Evolutionary conservation across 2,797 vertebrate species (phyloP), one percentile per base, ranked within the genome.

Genomic region (Rhynchonycteris naso): DNA sequence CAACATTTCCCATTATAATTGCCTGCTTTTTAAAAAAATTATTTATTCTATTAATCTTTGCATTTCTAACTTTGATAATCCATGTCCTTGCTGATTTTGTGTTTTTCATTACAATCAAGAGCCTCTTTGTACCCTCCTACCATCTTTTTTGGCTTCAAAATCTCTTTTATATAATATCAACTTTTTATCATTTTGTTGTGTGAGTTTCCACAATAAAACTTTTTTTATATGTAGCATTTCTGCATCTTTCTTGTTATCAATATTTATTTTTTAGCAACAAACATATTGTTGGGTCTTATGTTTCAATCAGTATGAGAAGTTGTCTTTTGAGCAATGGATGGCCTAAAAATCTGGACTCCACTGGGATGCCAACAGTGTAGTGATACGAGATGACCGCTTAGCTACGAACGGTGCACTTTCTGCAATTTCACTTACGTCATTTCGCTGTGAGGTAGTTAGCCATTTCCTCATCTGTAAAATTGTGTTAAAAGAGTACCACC

Each of bases 221-320:
- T 68, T 65, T 65, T 65, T 68, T 83, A 61, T 38, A 81, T 92
- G 85, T 85, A 61, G 38, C 59, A 9, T 91, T 88, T 92, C 71
- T 68, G 19, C 7, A 87, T 74, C n/a, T 69, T 91, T 90, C 86
- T 68, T 71, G 18, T 82, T 95, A 58, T 33, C 61, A 15, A 65
- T n/a, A 30, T 3, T 22, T 65, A 69, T 86, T 65, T 85, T 72
- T 80, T 93, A 94, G 58, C n/a, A 87, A 33, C 4, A 58, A 59
- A 80, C 18, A 15, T 86, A 28, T 85, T 85, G 3, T 66, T 76
- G 85, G 68, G 52, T 50, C 52, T 88, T 74, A 47, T 4, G 2
- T 75, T 81, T 90, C 88, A 59, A 87, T 65, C 26, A 22, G 1
- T 28, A 5, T 22, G 59, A 54, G n/a, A 74, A 68, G 74, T 71